phyloP scores from a whole-genome alignment of 2,888 invertebrate species.

The Apotomis betuletana region DNA sequence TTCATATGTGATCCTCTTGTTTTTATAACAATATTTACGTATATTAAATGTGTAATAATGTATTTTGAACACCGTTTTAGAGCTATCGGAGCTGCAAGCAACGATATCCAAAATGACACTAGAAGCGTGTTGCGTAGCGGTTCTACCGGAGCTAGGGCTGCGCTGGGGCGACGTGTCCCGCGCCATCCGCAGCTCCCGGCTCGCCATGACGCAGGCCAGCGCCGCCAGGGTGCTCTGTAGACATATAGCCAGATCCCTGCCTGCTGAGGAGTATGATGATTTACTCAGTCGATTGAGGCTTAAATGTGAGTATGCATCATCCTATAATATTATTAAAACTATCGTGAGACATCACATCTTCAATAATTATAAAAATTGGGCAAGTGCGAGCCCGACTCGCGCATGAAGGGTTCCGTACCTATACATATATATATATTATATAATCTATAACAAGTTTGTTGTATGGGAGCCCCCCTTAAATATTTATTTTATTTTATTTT shows the following conservation, averaged over 20 bases:
- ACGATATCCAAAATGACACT: slow-evolving; percentile 64
- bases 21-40: too few species aligned
- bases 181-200: slow-evolving; percentile 56
- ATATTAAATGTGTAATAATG: not conserved
- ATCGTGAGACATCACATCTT: too few species aligned
- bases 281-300: slow-evolving; percentile 58
- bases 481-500: too few species aligned
- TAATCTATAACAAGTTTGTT: too few species aligned
- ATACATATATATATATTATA: too few species aligned
- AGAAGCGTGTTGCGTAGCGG: slow-evolving; percentile 55
- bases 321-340: too few species aligned
- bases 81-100: slow-evolving; percentile 57
- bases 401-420: too few species aligned
- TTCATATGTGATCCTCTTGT: not conserved
- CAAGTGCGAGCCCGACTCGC: too few species aligned
- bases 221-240: slow-evolving; percentile 61
- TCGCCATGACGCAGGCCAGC: slow-evolving; percentile 64
- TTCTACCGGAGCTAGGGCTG: slow-evolving; percentile 66
- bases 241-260: slow-evolving; percentile 54
- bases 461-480: too few species aligned
- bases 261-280: slow-evolving; percentile 57
- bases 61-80: slow-evolving; percentile 50
- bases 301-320: slow-evolving; percentile 55
- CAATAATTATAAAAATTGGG: too few species aligned
- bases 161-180: slow-evolving; percentile 61